Percentiles rank a stretch among this genome's conserved stretches.
These are phyloP conservation scores for Tortrix viridana DNA, from an alignment of 2,888 invertebrate genomes.

Conservation along the genomic window DNA sequence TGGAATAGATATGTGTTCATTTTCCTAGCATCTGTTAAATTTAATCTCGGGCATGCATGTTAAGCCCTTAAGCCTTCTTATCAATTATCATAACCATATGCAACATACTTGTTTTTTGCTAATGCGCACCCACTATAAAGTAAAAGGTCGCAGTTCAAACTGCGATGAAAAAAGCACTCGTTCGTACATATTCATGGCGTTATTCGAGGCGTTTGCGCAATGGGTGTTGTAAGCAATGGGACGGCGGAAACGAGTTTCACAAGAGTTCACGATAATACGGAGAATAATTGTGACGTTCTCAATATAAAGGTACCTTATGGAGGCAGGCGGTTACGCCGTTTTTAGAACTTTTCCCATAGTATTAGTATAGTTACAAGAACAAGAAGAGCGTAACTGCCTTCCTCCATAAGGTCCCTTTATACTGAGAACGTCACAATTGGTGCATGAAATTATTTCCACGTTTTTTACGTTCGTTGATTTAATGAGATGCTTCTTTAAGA, in stretches of 20 bases:
- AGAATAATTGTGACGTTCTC: too few relatives aligned
- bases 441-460: conserved; percentile 32
- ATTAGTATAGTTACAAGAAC: too few relatives aligned
- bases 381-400: too few relatives aligned
- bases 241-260: conserved; percentile 49
- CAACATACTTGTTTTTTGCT: neutral
- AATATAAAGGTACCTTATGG: too few relatives aligned
- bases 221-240: conserved; percentile 55
- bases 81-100: neutral
- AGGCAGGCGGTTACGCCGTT: too few relatives aligned
- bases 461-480: conserved; percentile 14
- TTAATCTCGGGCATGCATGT: too few relatives aligned
- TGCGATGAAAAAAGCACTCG: conserved; percentile 30
- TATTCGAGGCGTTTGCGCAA: conserved; percentile 58
- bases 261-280: conserved; percentile 33
- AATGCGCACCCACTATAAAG: conserved; percentile 11
- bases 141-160: conserved; percentile 26
- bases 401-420: too few relatives aligned
- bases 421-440: too few relatives aligned
- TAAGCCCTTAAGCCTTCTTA: neutral
- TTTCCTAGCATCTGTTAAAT: too few relatives aligned
- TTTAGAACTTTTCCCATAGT: too few relatives aligned
- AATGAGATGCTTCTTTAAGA: neutral
- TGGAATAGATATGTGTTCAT: too few relatives aligned
- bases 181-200: conserved; percentile 54